Evolutionary conservation across 1,140 invertebrate genomes (phyloP).

Genomic region (Lamellibrachia luymesi): DNA sequence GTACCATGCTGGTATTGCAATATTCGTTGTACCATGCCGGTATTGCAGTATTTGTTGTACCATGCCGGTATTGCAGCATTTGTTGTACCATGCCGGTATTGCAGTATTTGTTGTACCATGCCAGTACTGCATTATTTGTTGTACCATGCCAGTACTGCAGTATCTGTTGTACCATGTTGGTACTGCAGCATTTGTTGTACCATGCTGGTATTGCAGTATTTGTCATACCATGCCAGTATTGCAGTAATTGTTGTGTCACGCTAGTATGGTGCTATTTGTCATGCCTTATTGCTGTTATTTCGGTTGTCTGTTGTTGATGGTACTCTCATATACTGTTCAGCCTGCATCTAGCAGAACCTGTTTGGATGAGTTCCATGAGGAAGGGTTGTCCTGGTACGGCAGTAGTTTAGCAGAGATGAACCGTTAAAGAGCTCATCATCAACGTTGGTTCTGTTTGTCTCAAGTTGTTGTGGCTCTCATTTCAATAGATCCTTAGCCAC

Average conservation of each 20-base stretch:
- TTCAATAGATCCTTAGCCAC: too few relatives aligned
- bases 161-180: background rate
- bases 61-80: background rate
- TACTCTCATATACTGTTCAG: too few relatives aligned
- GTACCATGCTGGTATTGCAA: background rate
- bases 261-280: too few relatives aligned
- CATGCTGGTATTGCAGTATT: background rate
- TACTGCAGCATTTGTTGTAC: background rate
- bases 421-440: too few relatives aligned
- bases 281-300: too few relatives aligned
- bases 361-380: too few relatives aligned
- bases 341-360: too few relatives aligned
- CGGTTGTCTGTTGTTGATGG: too few relatives aligned
- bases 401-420: too few relatives aligned
- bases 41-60: background rate
- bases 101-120: background rate
- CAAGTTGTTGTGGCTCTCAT: too few relatives aligned
- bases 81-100: background rate
- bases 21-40: background rate
- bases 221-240: background rate
- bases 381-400: too few relatives aligned
- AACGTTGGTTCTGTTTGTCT: too few relatives aligned
- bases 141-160: background rate
- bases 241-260: background rate
- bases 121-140: background rate